Conservation (phyloP, 2,888 invertebrate genomes). For the Lasioglossum leucozonium region DNA sequence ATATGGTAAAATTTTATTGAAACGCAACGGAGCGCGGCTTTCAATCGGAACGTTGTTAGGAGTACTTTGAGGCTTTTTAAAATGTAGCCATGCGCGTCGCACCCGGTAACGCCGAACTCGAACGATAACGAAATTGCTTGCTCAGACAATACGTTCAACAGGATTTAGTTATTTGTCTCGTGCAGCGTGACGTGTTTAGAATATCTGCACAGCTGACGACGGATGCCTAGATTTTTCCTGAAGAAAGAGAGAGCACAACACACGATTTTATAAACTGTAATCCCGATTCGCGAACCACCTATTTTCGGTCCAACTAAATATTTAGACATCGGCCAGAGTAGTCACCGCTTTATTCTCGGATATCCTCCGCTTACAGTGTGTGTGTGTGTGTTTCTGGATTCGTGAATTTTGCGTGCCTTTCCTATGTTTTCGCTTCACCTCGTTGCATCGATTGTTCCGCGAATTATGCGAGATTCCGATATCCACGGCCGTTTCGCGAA, state of each 20-base stretch:
- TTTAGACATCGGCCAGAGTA: slow-evolving; percentile 38
- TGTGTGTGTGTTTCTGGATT: slow-evolving; percentile 7
- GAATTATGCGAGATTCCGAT: background rate
- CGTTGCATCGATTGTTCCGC: slow-evolving; percentile 21
- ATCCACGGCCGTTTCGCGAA: background rate
- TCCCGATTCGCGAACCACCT: slow-evolving; percentile 27
- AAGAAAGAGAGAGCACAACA: slow-evolving; percentile 9
- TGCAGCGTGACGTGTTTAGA: background rate
- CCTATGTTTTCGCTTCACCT: background rate
- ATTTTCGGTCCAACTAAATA: slow-evolving; percentile 35
- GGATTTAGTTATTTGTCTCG: background rate
- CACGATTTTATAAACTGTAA: slow-evolving; percentile 22
- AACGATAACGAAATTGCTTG: background rate
- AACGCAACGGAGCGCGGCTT: background rate
- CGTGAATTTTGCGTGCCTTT: slow-evolving; percentile 15
- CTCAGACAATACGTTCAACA: background rate
- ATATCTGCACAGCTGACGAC: background rate
- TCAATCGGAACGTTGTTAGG: background rate
- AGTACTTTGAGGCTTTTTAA: background rate
- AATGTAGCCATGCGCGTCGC: background rate
- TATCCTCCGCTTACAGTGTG: slow-evolving; percentile 33
- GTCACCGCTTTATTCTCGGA: slow-evolving; percentile 44
- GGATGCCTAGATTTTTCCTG: background rate
- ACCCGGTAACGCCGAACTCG: background rate
- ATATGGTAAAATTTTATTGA: background rate